A percentile compares a stretch with the other conserved stretches of the same genome.
Conservation (phyloP, 2,113 vertebrate genomes). For the Acinonyx jubatus region DNA sequence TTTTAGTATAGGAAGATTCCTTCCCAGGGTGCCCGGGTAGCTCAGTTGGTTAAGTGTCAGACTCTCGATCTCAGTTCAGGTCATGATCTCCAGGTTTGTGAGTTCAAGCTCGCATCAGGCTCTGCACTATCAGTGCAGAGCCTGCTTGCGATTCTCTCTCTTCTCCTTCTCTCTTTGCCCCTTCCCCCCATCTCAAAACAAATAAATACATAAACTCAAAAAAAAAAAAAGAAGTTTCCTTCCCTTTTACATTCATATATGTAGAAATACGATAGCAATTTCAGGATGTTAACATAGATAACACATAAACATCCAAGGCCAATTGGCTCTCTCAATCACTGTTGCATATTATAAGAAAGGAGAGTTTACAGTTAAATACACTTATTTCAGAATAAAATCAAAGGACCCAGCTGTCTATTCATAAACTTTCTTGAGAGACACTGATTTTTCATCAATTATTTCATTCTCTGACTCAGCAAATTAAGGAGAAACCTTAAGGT, state of each 20-base stretch:
- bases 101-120: too few species aligned
- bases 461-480: background rate
- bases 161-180: too few species aligned
- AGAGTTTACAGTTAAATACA: background rate
- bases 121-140: too few species aligned
- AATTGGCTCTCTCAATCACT: background rate
- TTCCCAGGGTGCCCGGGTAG: background rate
- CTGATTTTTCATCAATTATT: background rate
- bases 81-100: too few species aligned
- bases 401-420: background rate
- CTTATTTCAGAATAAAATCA: conserved; percentile 26
- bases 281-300: background rate
- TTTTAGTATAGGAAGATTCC: background rate
- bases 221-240: background rate
- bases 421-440: background rate
- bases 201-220: too few species aligned
- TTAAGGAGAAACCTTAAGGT: background rate
- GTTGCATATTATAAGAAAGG: background rate
- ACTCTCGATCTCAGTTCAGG: too few species aligned
- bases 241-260: background rate
- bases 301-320: background rate
- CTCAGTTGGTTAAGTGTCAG: too few species aligned
- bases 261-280: background rate
- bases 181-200: too few species aligned
- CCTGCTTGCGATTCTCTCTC: too few species aligned